phyloP scores from a whole-genome alignment of 2,113 vertebrate species.

The Uria aalge region DNA sequence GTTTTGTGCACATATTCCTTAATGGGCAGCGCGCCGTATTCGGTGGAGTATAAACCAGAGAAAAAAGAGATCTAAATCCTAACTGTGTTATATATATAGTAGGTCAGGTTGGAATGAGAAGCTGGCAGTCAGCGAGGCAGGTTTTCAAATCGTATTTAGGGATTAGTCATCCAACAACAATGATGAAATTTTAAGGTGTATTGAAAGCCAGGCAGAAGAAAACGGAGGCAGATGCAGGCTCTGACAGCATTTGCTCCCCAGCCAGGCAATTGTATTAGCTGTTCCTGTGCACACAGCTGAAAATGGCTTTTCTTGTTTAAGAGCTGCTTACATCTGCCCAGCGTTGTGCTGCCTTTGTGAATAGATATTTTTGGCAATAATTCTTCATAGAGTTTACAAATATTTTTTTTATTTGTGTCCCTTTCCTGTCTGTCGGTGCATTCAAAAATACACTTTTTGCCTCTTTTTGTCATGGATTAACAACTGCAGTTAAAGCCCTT shows the following conservation, averaged over 20 bases:
- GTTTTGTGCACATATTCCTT: fast-evolving
- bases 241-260: neutral
- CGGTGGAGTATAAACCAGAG: neutral
- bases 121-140: neutral
- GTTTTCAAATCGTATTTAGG: neutral
- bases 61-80: neutral
- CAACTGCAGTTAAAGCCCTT: neutral
- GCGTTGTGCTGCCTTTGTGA: neutral
- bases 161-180: neutral
- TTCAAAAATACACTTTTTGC: neutral
- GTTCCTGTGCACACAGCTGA: neutral
- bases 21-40: fast-evolving
- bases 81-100: neutral
- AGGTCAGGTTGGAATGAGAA: neutral
- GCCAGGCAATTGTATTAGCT: fast-evolving
- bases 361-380: neutral
- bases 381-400: neutral
- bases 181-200: neutral
- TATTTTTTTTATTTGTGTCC: neutral
- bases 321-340: neutral
- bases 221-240: neutral
- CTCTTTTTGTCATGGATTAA: neutral
- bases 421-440: neutral
- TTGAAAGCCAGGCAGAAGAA: neutral
- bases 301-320: neutral